Percentiles rank a stretch among this genome's conserved stretches.
Conservation (phyloP, 2,113 vertebrate species). For the Menidia beryllina region DNA sequence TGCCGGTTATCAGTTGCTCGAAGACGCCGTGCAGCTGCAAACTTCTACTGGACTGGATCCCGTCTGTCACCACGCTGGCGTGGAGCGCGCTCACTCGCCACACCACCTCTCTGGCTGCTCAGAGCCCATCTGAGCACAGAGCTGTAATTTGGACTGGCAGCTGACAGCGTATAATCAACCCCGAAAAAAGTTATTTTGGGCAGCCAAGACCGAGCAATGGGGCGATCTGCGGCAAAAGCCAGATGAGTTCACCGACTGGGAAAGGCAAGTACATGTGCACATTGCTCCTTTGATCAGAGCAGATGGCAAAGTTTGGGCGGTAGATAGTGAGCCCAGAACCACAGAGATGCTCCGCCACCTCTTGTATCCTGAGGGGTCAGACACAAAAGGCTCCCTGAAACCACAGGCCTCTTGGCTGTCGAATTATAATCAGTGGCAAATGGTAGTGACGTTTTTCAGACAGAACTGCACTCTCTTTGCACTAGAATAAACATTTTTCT, state of each 20-base stretch:
- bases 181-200: slow-evolving; percentile 81
- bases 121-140: slow-evolving; percentile 60
- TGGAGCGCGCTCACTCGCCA: slow-evolving; percentile 54
- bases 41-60: slow-evolving; percentile 22
- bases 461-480: slow-evolving; percentile 20
- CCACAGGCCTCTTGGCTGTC: slow-evolving; percentile 59
- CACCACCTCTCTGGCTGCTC: slow-evolving; percentile 57
- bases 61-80: slow-evolving; percentile 42
- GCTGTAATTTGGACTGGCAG: slow-evolving; percentile 85
- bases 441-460: slow-evolving; percentile 45
- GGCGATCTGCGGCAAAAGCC: slow-evolving; percentile 68
- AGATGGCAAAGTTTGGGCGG: slow-evolving; percentile 62
- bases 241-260: slow-evolving; percentile 75
- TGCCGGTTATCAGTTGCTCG: slow-evolving; percentile 33
- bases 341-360: slow-evolving; percentile 37
- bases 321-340: slow-evolving; percentile 29
- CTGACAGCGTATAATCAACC: slow-evolving; percentile 81
- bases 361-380: slow-evolving; percentile 43
- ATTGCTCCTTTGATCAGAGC: slow-evolving; percentile 67
- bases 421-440: slow-evolving; percentile 54
- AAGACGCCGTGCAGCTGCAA: slow-evolving; percentile 55
- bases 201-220: slow-evolving; percentile 61
- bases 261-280: slow-evolving; percentile 49
- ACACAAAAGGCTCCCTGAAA: slow-evolving; percentile 57
- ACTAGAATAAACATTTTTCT: slow-evolving; percentile 1